Percentiles rank a stretch among this genome's conserved stretches.
phyloP scores from a whole-genome alignment of 1,140 invertebrate species.

The Zaprionus africanus region DNA sequence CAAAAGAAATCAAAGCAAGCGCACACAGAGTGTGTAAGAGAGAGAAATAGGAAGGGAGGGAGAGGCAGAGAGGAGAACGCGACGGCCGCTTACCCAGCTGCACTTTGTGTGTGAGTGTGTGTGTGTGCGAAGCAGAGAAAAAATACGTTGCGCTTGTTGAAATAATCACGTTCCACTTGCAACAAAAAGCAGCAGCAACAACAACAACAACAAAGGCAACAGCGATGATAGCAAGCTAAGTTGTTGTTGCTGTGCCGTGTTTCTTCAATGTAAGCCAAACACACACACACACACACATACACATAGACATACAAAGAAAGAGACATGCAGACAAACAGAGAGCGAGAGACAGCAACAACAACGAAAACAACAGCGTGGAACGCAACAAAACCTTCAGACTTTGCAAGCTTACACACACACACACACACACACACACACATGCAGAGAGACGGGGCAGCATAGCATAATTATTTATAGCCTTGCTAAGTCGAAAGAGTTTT shows the following conservation, averaged over 20 bases:
- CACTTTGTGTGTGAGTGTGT: slow-evolving; percentile 41
- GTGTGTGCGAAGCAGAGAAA: slow-evolving; percentile 14
- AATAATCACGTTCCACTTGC: slow-evolving; percentile 77
- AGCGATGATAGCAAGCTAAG: slow-evolving; percentile 59
- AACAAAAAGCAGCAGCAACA: slow-evolving; percentile 61
- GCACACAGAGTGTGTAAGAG: slow-evolving; percentile 18
- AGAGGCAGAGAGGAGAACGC: background rate
- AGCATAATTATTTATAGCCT: slow-evolving; percentile 43
- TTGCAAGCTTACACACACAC: slow-evolving; percentile 41
- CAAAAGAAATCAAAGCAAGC: slow-evolving; percentile 65
- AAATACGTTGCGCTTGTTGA: slow-evolving; percentile 69
- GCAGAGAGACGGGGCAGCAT: background rate
- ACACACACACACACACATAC: slow-evolving; percentile 29
- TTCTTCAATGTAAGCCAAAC: slow-evolving; percentile 8
- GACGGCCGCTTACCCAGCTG: background rate
- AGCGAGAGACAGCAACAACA: slow-evolving; percentile 35
- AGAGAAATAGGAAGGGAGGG: no score
- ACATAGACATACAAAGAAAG: slow-evolving; percentile 13
- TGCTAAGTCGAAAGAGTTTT: slow-evolving; percentile 40
- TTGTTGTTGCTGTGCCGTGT: slow-evolving; percentile 30
- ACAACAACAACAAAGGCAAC: slow-evolving; percentile 47
- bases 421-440: slow-evolving; percentile 9
- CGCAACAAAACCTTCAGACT: slow-evolving; percentile 68
- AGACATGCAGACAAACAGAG: slow-evolving; percentile 20
- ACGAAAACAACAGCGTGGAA: slow-evolving; percentile 46